phyloP scores from a whole-genome alignment of 2,113 vertebrate genomes.

The Panurus biarmicus region DNA sequence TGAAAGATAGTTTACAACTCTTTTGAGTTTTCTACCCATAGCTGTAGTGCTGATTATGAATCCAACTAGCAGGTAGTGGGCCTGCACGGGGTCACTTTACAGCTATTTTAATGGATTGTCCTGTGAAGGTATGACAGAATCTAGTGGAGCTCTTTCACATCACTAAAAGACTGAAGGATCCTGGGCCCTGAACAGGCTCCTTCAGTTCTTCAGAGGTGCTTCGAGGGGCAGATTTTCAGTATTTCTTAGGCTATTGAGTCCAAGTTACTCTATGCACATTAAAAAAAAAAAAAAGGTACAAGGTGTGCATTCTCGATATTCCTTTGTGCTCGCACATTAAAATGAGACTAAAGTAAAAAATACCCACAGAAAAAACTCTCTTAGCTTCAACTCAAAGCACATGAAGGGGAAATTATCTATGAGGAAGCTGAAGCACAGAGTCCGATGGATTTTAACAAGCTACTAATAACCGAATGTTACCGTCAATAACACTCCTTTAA shows the following conservation, averaged over 20 bases:
- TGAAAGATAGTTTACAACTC: neutral
- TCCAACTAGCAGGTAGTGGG: accelerated
- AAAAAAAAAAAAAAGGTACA: too few species aligned
- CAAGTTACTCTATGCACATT: neutral
- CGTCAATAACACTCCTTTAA: neutral
- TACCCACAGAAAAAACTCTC: neutral
- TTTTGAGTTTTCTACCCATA: neutral
- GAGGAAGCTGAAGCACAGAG: neutral
- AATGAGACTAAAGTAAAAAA: neutral
- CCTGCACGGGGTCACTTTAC: accelerated
- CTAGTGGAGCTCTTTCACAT: neutral
- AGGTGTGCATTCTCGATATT: neutral
- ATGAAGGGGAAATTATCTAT: neutral
- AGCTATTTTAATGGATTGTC: neutral
- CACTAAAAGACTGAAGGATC: neutral
- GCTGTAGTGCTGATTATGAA: neutral
- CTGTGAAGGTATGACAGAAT: neutral
- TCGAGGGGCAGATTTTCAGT: neutral
- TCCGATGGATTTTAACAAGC: neutral
- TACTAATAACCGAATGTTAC: neutral
- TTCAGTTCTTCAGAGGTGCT: neutral
- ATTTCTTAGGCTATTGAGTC: neutral
- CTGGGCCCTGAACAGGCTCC: neutral
- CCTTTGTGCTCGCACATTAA: accelerated
- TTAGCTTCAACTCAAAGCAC: neutral